Evolutionary conservation across 2,888 invertebrate species (phyloP).

Genomic region (Andrena bicolor): DNA sequence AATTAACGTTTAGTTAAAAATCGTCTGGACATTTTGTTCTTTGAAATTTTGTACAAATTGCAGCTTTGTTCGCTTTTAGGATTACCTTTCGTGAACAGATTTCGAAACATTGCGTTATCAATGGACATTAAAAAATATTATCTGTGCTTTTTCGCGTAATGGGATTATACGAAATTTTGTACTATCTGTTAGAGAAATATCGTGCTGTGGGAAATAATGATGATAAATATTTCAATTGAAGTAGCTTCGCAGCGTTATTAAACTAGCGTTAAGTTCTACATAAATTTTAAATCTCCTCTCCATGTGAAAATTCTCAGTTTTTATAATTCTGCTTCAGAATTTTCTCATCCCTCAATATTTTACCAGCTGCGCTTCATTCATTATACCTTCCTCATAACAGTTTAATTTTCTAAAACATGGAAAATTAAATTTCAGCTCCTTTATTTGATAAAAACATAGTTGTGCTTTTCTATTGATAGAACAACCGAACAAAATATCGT

Average conservation of each 20-base stretch:
- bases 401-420: neutral
- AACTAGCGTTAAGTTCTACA: neutral
- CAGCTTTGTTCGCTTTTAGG: too few relatives aligned
- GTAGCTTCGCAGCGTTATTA: neutral
- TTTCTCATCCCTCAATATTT: too few relatives aligned
- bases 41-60: too few relatives aligned
- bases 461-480: neutral
- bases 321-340: too few relatives aligned
- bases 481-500: neutral
- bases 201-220: neutral
- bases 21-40: too few relatives aligned
- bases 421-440: neutral
- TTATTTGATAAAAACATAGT: neutral
- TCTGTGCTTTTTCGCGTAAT: neutral
- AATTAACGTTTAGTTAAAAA: too few relatives aligned
- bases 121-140: neutral
- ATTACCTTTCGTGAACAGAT: too few relatives aligned
- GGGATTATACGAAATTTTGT: neutral
- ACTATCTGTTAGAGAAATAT: neutral
- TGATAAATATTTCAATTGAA: conserved; percentile 2
- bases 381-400: neutral
- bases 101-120: too few relatives aligned
- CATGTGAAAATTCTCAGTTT: neutral
- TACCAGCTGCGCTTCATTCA: neutral
- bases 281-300: neutral